phyloP scores from a whole-genome alignment of 2,888 invertebrate genomes.

The Caenorhabditis macrosperma region DNA sequence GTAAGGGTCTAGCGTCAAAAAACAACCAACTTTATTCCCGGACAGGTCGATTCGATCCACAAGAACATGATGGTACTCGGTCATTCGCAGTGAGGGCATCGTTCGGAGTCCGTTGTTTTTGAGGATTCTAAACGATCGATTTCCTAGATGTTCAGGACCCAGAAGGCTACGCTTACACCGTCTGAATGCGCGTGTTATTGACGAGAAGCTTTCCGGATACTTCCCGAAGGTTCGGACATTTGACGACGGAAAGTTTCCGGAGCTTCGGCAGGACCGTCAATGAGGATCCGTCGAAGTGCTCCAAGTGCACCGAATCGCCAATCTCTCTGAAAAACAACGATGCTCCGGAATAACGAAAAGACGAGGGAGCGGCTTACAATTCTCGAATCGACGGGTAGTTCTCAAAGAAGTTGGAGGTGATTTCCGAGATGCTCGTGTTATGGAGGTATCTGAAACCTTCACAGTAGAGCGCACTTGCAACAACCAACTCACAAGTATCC shows the following conservation, averaged over 20 bases:
- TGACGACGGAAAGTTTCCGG: constrained; percentile 65
- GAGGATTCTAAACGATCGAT: constrained; percentile 31
- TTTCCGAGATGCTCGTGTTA: constrained; percentile 65
- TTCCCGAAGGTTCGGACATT: constrained; percentile 65
- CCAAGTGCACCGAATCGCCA: constrained; percentile 35
- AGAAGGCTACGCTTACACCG: constrained; percentile 62
- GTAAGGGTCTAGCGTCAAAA: no score
- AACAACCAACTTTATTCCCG: constrained; percentile 57
- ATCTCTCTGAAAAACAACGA: constrained; percentile 60
- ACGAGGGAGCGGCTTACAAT: constrained; percentile 60
- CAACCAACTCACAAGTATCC: constrained; percentile 47
- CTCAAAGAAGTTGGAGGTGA: constrained; percentile 61
- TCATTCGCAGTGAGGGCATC: constrained; percentile 60
- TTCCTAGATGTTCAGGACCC: no score
- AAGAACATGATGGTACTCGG: constrained; percentile 32
- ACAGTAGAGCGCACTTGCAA: background rate
- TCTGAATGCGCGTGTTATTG: constrained; percentile 67
- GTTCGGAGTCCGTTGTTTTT: constrained; percentile 55
- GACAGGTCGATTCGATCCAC: constrained; percentile 64
- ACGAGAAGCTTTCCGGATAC: constrained; percentile 69
- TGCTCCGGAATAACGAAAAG: background rate
- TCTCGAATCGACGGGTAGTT: constrained; percentile 67
- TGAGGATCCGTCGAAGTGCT: constrained; percentile 59
- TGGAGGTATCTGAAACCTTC: constrained; percentile 69
- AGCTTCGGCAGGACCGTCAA: constrained; percentile 51